phyloP scores from a whole-genome alignment of 92 coral and sea anemone species.

The Phymanthus crucifer region DNA sequence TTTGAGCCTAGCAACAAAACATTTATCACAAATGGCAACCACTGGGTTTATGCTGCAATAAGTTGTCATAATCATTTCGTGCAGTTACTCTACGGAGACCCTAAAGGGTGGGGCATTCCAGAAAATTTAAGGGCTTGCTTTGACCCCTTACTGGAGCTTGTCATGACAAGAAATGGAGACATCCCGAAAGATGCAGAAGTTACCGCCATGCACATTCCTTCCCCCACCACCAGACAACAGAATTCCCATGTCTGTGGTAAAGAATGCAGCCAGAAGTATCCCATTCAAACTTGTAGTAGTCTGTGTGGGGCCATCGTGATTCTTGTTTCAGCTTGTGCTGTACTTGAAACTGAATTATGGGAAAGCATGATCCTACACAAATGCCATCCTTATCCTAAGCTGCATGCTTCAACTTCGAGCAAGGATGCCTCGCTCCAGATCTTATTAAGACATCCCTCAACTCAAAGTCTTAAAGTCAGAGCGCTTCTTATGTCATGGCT shows the following conservation, averaged over 20 bases:
- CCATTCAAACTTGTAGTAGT: constrained; percentile 28
- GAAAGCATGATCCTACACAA: constrained; percentile 26
- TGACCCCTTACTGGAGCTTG: constrained; percentile 30
- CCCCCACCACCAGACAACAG: background rate
- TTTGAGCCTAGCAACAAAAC: background rate
- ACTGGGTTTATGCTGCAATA: constrained; percentile 38
- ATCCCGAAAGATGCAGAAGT: background rate
- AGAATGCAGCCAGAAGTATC: constrained; percentile 31
- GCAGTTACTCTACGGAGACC: constrained; percentile 24
- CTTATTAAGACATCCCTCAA: constrained; percentile 30
- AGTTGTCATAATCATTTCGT: constrained; percentile 28
- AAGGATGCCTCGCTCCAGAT: background rate
- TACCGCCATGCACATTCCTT: constrained; percentile 12
- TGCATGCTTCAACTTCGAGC: background rate
- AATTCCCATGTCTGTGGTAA: constrained; percentile 25
- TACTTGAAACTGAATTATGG: constrained; percentile 23
- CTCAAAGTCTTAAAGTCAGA: constrained; percentile 22
- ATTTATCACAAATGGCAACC: constrained; percentile 10
- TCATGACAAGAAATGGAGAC: constrained; percentile 14
- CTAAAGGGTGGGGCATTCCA: constrained; percentile 26
- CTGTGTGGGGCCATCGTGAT: constrained; percentile 38
- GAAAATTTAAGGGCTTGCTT: constrained; percentile 7
- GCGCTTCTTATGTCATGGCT: constrained; percentile 35
- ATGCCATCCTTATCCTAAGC: background rate
- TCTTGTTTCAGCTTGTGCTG: constrained; percentile 28